Conservation (phyloP, 2,113 vertebrate species). For the Perca fluviatilis region DNA sequence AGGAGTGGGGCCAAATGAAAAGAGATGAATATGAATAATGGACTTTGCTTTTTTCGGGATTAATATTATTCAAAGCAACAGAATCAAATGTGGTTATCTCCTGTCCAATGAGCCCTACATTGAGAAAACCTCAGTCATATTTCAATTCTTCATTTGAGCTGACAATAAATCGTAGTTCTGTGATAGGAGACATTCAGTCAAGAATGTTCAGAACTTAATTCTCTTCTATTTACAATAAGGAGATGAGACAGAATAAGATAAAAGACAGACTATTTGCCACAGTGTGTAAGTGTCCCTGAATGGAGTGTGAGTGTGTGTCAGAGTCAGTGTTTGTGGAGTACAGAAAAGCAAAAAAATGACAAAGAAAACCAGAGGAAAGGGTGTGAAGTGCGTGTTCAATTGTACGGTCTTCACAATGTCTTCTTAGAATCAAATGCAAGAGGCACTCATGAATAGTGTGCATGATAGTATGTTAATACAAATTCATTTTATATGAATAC, state of each 20-base stretch:
- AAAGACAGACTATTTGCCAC: constrained; percentile 76
- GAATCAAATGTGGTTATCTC: constrained; percentile 85
- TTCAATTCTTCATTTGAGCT: constrained; percentile 81
- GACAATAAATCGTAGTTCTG: constrained; percentile 82
- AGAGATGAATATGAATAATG: constrained; percentile 82
- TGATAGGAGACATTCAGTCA: constrained; percentile 79
- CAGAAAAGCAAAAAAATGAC: constrained; percentile 56
- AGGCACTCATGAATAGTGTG: constrained; percentile 62
- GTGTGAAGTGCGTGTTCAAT: constrained; percentile 72
- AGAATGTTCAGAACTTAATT: constrained; percentile 83
- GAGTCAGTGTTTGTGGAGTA: constrained; percentile 59
- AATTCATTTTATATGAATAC: constrained; percentile 60
- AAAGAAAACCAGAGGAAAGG: constrained; percentile 65
- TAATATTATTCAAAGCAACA: constrained; percentile 83
- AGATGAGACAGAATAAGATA: constrained; percentile 83
- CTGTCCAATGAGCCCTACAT: constrained; percentile 77
- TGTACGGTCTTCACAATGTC: constrained; percentile 72
- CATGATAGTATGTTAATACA: constrained; percentile 65
- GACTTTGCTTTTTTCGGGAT: constrained; percentile 75
- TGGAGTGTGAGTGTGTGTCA: constrained; percentile 60
- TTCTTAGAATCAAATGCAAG: constrained; percentile 69
- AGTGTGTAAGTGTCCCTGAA: constrained; percentile 71
- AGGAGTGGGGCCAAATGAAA: constrained; percentile 82
- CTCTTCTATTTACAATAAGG: constrained; percentile 84
- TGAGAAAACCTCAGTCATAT: constrained; percentile 75